These are phyloP conservation scores for Ochropleura plecta DNA, from an alignment of 2,888 invertebrate species.

Conservation along the genomic window DNA sequence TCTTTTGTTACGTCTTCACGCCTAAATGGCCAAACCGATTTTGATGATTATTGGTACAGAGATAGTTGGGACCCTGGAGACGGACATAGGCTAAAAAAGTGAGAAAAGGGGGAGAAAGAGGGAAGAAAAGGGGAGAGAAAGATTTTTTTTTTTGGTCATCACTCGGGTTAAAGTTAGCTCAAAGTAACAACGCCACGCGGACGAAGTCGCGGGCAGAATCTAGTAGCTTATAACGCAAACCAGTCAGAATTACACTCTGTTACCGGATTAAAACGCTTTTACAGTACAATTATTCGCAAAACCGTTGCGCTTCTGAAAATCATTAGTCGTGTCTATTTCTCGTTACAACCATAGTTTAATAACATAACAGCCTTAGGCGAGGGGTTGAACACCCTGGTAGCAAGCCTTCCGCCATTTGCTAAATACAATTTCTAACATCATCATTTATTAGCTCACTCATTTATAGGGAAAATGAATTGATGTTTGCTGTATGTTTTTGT, in stretches of 20 bases:
- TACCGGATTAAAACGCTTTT: background rate
- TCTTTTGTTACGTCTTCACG: no score
- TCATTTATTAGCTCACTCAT: slow-evolving; percentile 11
- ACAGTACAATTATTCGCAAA: background rate
- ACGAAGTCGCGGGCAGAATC: no score
- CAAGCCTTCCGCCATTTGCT: slow-evolving; percentile 20
- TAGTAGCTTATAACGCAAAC: background rate
- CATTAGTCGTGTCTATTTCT: background rate
- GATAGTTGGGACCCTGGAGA: no score
- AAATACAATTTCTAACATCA: slow-evolving; percentile 21
- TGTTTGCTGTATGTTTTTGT: background rate
- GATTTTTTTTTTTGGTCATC: no score
- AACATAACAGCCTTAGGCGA: slow-evolving; percentile 29
- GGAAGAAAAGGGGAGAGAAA: no score
- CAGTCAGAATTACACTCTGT: background rate
- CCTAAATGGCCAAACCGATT: no score
- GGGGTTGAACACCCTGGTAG: background rate
- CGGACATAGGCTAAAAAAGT: no score
- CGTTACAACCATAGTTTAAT: slow-evolving; percentile 22
- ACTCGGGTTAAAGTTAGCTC: no score
- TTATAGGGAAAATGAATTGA: background rate
- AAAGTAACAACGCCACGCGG: no score
- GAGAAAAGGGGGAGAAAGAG: no score
- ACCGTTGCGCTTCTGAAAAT: slow-evolving; percentile 9
- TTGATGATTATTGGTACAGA: no score